Conservation (phyloP, 1,140 invertebrate genomes). For the Ips nitidus region DNA sequence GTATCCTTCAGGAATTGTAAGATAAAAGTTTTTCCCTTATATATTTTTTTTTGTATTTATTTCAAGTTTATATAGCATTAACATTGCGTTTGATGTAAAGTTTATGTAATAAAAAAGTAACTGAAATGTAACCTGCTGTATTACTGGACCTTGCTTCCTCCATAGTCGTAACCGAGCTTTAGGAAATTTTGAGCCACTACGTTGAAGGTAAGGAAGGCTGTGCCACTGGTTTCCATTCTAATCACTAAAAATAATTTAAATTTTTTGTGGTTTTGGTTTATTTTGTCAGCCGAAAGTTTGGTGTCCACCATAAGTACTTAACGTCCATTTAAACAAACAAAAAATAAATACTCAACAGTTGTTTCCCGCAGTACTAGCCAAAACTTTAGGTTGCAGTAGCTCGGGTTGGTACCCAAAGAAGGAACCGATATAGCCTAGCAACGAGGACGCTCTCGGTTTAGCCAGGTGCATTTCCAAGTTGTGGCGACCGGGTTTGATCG, state of each 20-base stretch:
- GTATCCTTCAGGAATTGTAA: no score
- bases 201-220: slow-evolving; percentile 40
- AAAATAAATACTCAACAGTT: slow-evolving; percentile 39
- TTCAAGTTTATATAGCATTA: slow-evolving; percentile 9
- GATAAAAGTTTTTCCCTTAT: slow-evolving; percentile 7
- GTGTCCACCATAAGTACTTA: no score
- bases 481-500: slow-evolving; percentile 46
- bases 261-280: slow-evolving; percentile 10
- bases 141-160: slow-evolving; percentile 7
- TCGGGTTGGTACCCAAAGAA: slow-evolving; percentile 52
- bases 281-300: not conserved
- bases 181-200: slow-evolving; percentile 44
- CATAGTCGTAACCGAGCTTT: slow-evolving; percentile 46
- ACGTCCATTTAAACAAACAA: no score
- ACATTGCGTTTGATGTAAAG: slow-evolving; percentile 18
- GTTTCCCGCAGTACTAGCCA: slow-evolving; percentile 49
- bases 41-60: slow-evolving; percentile 24
- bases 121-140: not conserved
- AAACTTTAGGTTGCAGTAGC: slow-evolving; percentile 48
- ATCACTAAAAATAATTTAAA: slow-evolving; percentile 41
- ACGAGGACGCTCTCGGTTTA: slow-evolving; percentile 45
- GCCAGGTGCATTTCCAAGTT: slow-evolving; percentile 42
- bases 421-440: slow-evolving; percentile 47
- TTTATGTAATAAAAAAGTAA: slow-evolving; percentile 22
- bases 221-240: slow-evolving; percentile 45